Base-by-base conservation (phyloP, 1,140 invertebrate genomes). In the Temnothorax longispinosus region DNA sequence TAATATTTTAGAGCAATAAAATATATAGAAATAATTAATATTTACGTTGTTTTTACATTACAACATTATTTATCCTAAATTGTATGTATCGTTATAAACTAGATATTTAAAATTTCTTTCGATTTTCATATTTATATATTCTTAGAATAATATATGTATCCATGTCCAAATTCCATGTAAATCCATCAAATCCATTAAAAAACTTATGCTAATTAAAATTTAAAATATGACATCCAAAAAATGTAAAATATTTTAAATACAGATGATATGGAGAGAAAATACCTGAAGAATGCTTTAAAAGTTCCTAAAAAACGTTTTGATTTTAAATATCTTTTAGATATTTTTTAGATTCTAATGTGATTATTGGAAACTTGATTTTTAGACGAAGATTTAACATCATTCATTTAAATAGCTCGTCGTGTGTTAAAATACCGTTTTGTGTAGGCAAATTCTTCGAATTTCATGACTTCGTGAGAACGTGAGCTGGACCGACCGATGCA, bases 401-500 rank as follows among this genome's bases (percentile, higher is more conserved):
- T 67, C 3, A 27, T 65, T 75, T 50, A 21, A 56, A 64, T 47
- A 54, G 4, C 6, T 15, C 32, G 15, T 18, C 35, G 38, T 11
- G 18, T 47, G 8, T 44, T 10, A 35, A 32, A 32, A 67, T 75
- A 75, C 41, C 32, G 50, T 64, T 62, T 38, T 15, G 35, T 52
- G n/a, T 81, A 56, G 15, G 44, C 3, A 58, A 86, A 71, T 69
- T 56, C 18, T 60, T 44, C 21, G 52, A 69, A 27, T 10, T 67
- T 67, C 5, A 13, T 67, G n/a, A 69, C 1, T 18, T 38, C 13
- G 44, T 58, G 56, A 67, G 58, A 65, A 78, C 21, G 18, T 38
- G 60, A 71, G 35, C n/a, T 60, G 69, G 44, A 35, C 56, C 72
- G n/a, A 8, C 47, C 50, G 52, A 38, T 21, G 81, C 81, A 78